phyloP scores from a whole-genome alignment of 1,140 invertebrate genomes.

The Sinonovacula constricta region DNA sequence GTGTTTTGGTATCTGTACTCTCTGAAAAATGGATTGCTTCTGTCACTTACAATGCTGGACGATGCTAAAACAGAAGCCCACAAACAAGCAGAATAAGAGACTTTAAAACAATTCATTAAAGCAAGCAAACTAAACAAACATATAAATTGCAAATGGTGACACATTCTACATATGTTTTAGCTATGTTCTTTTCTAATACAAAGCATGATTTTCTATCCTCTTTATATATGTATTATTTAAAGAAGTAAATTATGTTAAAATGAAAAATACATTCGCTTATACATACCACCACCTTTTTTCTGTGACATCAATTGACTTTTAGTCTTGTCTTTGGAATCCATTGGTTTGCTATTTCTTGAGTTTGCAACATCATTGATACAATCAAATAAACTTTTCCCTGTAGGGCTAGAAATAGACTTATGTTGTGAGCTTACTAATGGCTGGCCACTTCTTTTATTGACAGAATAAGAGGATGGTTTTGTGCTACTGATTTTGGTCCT shows the following conservation, averaged over 20 bases:
- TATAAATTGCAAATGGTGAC: neutral
- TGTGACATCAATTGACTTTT: neutral
- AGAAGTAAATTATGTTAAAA: too few relatives aligned
- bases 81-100: constrained; percentile 51
- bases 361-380: neutral
- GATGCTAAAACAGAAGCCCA: neutral
- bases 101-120: neutral
- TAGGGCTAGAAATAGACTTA: too few relatives aligned
- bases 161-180: neutral
- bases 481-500: too few relatives aligned
- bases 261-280: too few relatives aligned
- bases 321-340: neutral
- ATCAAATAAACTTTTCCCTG: neutral
- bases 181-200: neutral
- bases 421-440: too few relatives aligned
- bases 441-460: too few relatives aligned
- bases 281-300: neutral
- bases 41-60: too few relatives aligned
- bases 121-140: constrained; percentile 11
- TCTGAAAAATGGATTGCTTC: constrained; percentile 54
- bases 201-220: neutral
- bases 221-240: too few relatives aligned
- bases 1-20: neutral
- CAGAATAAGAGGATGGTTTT: too few relatives aligned
- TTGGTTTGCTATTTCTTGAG: neutral